Evolutionary conservation across 1,140 invertebrate genomes (phyloP), one percentile per base, ranked within the genome.

Genomic region (Oryzaephilus surinamensis): DNA sequence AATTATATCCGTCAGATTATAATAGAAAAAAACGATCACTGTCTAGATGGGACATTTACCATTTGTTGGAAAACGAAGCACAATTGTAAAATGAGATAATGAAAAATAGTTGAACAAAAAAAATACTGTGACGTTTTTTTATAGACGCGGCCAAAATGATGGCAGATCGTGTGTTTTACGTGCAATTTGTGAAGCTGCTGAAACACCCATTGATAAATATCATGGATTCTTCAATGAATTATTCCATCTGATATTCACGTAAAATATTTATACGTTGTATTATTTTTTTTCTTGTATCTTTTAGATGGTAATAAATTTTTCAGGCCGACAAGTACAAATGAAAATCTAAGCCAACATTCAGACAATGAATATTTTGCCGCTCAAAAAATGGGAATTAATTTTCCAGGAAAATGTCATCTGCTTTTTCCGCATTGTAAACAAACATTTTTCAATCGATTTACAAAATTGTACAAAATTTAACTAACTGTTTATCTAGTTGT

Each of bases 131-230:
- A 19, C 12, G 24, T 38, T 29, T 38, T 38, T 38, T 36, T 31
- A 10, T 11, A 31, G 36, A 28, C 36, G 36, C 23, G 36, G 36
- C 23, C 30, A 30, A 11, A 28, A 28, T 39, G 65, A 70, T 41
- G 80, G 79, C 3, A 71, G 75, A 46, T 67, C 71, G 41, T 84
- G 81, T 59, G 61, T 84, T 29, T 63, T 84, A 24, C 71, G 76
- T 52, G 73, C 74, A 42, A 81, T 85, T 56, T 85, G 81, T 56
- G 80, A 84, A 61, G 70, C 71, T 2, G 77, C 79, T 1, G 72
- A 76, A 45, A 67, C 72, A 18, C 77, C 79, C 39, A 75, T 84
- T 41, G 70, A 70, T 41, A 65, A 68, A 52, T 64, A 71, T 48
- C 16, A 51, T 19, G 77, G 79, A 12, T 64, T 84, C 34, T 59